Conservation (phyloP, 2,888 invertebrate species). For the Osmoderma eremita region DNA sequence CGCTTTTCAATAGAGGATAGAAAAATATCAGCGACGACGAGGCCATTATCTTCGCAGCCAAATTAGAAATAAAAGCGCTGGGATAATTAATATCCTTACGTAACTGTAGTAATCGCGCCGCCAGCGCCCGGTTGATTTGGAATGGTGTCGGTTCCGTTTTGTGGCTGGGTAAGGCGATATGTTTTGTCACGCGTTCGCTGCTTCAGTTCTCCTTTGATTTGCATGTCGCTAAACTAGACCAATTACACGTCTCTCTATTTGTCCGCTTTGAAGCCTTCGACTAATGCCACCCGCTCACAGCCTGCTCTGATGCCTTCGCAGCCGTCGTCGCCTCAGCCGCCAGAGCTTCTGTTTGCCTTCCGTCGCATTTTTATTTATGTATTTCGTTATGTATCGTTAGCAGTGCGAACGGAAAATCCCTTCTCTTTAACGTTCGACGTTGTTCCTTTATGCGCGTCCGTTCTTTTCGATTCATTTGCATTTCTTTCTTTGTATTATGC, state of each 20-base stretch:
- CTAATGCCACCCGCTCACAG: slow-evolving; percentile 20
- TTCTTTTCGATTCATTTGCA: neutral
- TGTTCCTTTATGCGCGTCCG: slow-evolving; percentile 46
- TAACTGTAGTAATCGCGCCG: slow-evolving; percentile 47
- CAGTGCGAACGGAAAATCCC: slow-evolving; percentile 54
- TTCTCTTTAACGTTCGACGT: slow-evolving; percentile 42
- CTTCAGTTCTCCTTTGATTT: slow-evolving; percentile 58
- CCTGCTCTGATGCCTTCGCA: slow-evolving; percentile 16
- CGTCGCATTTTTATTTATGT: slow-evolving; percentile 58
- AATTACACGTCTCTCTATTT: slow-evolving; percentile 60
- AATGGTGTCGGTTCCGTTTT: slow-evolving; percentile 30
- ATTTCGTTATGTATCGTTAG: slow-evolving; percentile 60
- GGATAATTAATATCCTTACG: slow-evolving; percentile 57
- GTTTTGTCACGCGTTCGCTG: slow-evolving; percentile 62
- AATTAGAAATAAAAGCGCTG: slow-evolving; percentile 41
- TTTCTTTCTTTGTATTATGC: no score
- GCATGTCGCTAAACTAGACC: slow-evolving; percentile 63
- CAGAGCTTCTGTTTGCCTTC: slow-evolving; percentile 33
- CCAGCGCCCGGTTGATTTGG: slow-evolving; percentile 26
- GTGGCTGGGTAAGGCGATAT: slow-evolving; percentile 60
- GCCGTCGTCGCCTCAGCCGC: slow-evolving; percentile 18
- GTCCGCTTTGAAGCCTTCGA: slow-evolving; percentile 56
- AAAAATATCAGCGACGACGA: slow-evolving; percentile 19
- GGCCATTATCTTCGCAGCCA: slow-evolving; percentile 29
- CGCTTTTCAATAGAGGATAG: neutral